Conservation (phyloP, 1,140 invertebrate species). For the honey bee (Apis mellifera) region DNA sequence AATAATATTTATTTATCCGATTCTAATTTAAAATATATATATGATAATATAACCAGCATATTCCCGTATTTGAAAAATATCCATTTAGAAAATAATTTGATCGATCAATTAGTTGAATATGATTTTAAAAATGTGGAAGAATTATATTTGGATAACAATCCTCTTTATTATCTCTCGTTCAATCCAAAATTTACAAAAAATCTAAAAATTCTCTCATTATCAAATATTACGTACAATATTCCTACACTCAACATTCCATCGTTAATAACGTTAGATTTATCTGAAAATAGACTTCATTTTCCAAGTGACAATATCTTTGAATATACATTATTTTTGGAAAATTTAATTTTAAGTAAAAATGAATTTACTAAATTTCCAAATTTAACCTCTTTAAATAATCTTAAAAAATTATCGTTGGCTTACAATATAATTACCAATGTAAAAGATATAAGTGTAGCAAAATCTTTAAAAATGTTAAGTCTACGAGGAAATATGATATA, state of each 20-base stretch:
- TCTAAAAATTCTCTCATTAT: constrained; percentile 12
- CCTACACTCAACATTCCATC: too few relatives aligned
- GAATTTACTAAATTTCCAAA: background rate
- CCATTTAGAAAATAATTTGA: constrained; percentile 26
- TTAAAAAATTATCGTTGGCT: constrained; percentile 16
- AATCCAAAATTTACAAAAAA: background rate
- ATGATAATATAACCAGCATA: background rate
- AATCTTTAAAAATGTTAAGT: constrained; percentile 10
- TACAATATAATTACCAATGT: constrained; percentile 36
- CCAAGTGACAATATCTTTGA: accelerated
- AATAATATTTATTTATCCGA: constrained; percentile 5
- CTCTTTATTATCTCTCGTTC: background rate
- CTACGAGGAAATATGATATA: constrained; percentile 39
- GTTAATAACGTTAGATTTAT: constrained; percentile 21
- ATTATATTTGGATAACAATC: constrained; percentile 25
- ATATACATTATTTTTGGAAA: background rate
- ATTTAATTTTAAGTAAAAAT: constrained; percentile 43
- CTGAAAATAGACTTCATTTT: background rate
- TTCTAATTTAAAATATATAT: accelerated
- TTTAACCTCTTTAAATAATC: background rate
- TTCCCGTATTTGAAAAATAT: background rate
- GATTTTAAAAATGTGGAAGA: background rate
- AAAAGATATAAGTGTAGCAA: accelerated
- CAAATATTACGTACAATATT: accelerated
- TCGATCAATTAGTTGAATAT: background rate